phyloP scores from a whole-genome alignment of 1,140 invertebrate species.

The Bombus balteatus region DNA sequence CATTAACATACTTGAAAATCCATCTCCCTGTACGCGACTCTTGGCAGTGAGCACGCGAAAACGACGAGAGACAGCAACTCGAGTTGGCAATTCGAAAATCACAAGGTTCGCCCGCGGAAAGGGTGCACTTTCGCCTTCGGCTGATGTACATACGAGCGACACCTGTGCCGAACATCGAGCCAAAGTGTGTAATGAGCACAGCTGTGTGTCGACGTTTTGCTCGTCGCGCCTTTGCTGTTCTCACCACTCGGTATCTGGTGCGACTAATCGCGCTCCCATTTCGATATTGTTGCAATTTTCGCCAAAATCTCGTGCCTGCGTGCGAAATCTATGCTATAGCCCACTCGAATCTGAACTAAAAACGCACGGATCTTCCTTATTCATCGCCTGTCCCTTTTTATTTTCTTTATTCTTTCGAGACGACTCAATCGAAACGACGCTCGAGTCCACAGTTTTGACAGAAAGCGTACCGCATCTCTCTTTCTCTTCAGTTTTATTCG shows the following conservation, averaged over 20 bases:
- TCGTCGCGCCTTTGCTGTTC: neutral
- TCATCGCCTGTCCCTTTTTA: rapidly evolving
- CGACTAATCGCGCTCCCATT: conserved; percentile 26
- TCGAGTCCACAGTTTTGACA: neutral
- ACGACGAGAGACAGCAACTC: neutral
- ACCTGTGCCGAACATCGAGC: conserved; percentile 8
- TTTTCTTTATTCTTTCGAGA: neutral
- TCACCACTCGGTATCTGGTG: too few species aligned
- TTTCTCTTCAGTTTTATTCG: neutral
- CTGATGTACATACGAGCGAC: conserved; percentile 16
- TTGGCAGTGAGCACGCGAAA: conserved; percentile 8
- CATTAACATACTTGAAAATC: conserved; percentile 27
- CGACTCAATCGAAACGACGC: neutral
- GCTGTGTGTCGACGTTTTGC: neutral
- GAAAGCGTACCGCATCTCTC: too few species aligned
- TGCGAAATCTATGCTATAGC: conserved; percentile 44
- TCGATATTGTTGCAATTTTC: conserved; percentile 17
- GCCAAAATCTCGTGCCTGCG: neutral
- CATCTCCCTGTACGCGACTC: neutral
- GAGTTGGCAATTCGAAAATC: conserved; percentile 45
- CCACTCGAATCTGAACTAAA: neutral
- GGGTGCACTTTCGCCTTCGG: conserved; percentile 24
- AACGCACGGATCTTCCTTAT: too few species aligned
- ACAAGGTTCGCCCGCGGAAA: conserved; percentile 12
- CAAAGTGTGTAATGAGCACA: neutral